phyloP scores from a whole-genome alignment of 2,113 vertebrate genomes.

The Salvelinus fontinalis region DNA sequence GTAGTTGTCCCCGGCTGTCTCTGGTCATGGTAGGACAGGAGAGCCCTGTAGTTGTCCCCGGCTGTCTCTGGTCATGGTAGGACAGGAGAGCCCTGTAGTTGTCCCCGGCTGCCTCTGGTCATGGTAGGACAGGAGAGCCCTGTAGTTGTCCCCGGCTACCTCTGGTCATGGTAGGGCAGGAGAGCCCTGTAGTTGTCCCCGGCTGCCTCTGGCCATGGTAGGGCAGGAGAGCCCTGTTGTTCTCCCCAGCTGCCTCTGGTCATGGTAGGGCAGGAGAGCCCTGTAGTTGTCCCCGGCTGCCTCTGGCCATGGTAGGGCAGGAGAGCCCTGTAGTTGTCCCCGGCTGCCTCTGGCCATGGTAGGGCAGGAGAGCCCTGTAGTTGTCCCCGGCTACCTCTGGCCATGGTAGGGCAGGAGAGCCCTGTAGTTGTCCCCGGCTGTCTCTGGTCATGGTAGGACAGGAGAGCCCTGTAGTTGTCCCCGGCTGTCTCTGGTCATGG shows the following conservation, averaged over 20 bases:
- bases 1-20: conserved; percentile 16
- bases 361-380: not conserved
- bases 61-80: conserved; percentile 9
- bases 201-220: conserved; percentile 10
- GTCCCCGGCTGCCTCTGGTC: conserved; percentile 22
- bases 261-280: not conserved
- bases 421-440: conserved; percentile 18
- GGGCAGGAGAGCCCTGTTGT: not conserved
- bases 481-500: too few species aligned
- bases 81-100: not conserved
- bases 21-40: conserved; percentile 8
- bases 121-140: conserved; percentile 37
- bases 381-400: conserved; percentile 22
- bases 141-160: too few species aligned
- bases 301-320: conserved; percentile 3
- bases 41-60: conserved; percentile 16
- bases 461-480: conserved; percentile 25
- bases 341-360: conserved; percentile 12
- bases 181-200: conserved; percentile 14
- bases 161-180: too few species aligned
- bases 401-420: not conserved
- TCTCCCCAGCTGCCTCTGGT: conserved; percentile 23
- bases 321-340: conserved; percentile 11
- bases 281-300: conserved; percentile 18
- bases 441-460: conserved; percentile 23